Percentiles rank a stretch among this genome's conserved stretches.
Evolutionary conservation across 2,797 vertebrate species (phyloP).

Genomic region (Mormyrus proboscirostris): DNA sequence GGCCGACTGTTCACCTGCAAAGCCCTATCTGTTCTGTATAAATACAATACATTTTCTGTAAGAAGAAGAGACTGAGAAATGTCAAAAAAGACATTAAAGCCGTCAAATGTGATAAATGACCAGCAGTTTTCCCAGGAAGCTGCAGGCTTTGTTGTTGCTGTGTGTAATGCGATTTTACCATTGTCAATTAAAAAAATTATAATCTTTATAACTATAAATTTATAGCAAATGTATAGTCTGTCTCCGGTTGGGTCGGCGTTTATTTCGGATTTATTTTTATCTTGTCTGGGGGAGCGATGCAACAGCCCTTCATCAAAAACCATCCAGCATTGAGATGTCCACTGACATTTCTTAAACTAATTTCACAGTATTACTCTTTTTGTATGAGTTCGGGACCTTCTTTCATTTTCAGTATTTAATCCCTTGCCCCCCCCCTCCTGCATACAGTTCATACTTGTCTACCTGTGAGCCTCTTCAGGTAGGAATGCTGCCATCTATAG

Average conservation of each 20-base stretch:
- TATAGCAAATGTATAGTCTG: neutral
- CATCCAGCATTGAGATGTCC: neutral
- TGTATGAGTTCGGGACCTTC: neutral
- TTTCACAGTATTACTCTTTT: neutral
- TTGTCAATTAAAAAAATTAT: neutral
- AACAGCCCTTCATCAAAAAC: neutral
- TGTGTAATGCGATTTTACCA: neutral
- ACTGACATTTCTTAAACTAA: neutral
- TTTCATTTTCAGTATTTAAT: neutral
- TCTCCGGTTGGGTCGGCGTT: neutral
- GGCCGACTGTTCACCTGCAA: neutral
- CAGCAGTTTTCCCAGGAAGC: too few relatives aligned
- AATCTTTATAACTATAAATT: neutral
- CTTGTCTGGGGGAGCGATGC: neutral
- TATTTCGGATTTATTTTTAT: neutral
- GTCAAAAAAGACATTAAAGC: neutral
- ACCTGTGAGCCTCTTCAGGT: neutral
- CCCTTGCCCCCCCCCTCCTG: neutral
- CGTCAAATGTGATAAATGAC: neutral
- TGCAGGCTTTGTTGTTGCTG: too few relatives aligned
- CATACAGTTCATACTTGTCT: neutral
- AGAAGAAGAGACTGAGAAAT: neutral
- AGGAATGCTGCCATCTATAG: neutral
- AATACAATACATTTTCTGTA: neutral
- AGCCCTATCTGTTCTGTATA: neutral